Conservation (phyloP, 2,113 vertebrate genomes). For the Athene cunicularia region DNA sequence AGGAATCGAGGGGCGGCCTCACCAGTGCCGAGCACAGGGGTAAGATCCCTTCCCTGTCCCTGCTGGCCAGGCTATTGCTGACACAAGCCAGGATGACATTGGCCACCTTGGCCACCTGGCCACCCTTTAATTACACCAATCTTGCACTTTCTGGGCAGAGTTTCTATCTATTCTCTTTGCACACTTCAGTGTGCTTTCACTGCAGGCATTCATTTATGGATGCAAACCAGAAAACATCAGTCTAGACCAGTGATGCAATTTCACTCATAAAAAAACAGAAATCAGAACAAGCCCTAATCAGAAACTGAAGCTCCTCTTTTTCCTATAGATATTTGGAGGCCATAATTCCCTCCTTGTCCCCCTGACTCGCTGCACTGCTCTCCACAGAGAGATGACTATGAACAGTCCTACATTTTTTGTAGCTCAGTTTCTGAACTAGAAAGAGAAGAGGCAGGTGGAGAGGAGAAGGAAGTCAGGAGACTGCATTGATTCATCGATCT, state of each 20-base stretch:
- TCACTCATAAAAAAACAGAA: neutral
- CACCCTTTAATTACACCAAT: constrained; percentile 16
- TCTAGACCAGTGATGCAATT: neutral
- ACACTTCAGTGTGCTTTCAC: neutral
- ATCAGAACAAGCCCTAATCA: neutral
- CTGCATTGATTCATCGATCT: constrained; percentile 58
- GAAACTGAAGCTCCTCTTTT: neutral
- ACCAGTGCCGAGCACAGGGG: too few species aligned
- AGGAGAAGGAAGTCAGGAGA: constrained; percentile 35
- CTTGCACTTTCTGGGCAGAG: neutral
- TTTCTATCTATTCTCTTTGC: neutral
- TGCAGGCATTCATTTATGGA: neutral
- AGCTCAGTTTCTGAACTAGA: neutral
- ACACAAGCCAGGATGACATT: too few species aligned
- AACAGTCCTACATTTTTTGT: neutral
- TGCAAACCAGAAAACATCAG: neutral
- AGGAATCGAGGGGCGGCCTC: too few species aligned
- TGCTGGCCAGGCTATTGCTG: too few species aligned
- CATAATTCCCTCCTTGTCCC: neutral
- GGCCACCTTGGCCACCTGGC: too few species aligned
- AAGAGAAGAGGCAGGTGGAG: constrained; percentile 5
- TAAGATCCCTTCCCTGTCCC: too few species aligned
- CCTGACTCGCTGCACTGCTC: neutral
- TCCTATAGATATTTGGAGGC: neutral
- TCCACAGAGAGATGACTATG: neutral